These are phyloP conservation scores for Saturnia pavonia DNA, from an alignment of 2,888 invertebrate species.

Conservation along the genomic window DNA sequence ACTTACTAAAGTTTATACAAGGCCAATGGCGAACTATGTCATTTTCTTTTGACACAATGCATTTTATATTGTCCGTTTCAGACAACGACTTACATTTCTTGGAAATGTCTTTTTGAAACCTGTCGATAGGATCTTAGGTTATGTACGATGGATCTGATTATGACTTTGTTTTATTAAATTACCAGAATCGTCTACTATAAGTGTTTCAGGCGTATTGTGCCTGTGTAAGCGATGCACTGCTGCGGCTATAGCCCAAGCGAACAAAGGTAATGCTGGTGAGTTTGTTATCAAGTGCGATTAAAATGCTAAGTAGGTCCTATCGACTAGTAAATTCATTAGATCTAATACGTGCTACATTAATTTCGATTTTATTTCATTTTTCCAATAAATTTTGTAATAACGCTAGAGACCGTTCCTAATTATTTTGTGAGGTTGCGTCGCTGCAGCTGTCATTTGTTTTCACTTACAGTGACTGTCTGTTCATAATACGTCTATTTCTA, in stretches of 20 bases:
- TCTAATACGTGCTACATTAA: not conserved
- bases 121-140: not conserved
- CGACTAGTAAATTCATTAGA: not conserved
- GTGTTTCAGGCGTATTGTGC: slow-evolving; percentile 62
- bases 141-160: not conserved
- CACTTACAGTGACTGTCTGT: not conserved
- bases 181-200: slow-evolving; percentile 48
- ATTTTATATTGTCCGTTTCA: not conserved
- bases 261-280: slow-evolving; percentile 68
- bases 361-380: not conserved
- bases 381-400: not conserved
- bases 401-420: not conserved
- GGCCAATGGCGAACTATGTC: not conserved
- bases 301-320: not conserved
- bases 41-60: not conserved
- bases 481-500: not conserved
- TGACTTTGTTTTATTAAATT: slow-evolving; percentile 15
- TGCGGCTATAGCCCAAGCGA: slow-evolving; percentile 63
- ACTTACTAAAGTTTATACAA: slow-evolving; percentile 16
- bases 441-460: not conserved
- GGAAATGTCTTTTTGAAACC: not conserved
- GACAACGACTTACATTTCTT: not conserved
- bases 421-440: too few relatives aligned
- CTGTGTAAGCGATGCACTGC: slow-evolving; percentile 71
- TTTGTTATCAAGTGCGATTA: slow-evolving; percentile 29